phyloP scores from a whole-genome alignment of 2,113 vertebrate species.

The Cynocephalus volans region DNA sequence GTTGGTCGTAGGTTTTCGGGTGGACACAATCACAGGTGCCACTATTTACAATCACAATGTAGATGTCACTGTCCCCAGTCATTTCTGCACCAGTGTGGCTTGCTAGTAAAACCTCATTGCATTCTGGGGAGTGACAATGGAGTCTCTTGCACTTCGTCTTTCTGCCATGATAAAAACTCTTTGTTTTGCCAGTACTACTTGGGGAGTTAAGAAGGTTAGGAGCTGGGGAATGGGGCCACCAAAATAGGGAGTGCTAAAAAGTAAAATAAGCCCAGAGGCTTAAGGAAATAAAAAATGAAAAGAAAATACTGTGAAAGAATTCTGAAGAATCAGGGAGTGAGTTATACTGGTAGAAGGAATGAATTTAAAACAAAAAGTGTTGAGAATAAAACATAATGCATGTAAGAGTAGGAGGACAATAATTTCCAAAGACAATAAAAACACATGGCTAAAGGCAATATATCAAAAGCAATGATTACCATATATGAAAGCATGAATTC shows the following conservation, averaged over 20 bases:
- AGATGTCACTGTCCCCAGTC: neutral
- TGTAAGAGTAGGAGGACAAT: neutral
- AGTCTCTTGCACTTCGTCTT: neutral
- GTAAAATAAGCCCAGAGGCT: neutral
- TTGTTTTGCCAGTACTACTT: neutral
- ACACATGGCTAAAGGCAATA: neutral
- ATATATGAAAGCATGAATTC: neutral
- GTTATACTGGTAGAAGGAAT: neutral
- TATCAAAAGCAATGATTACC: neutral
- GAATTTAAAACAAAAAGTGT: neutral
- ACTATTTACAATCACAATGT: neutral
- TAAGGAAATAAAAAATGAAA: slow-evolving; percentile 24
- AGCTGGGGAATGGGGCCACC: neutral
- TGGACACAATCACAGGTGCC: neutral
- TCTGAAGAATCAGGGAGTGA: neutral
- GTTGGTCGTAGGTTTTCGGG: neutral
- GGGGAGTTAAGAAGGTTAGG: neutral
- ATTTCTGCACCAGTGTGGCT: neutral
- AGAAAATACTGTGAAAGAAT: slow-evolving; percentile 12
- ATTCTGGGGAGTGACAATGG: neutral
- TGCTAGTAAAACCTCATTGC: neutral
- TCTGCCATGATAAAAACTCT: neutral
- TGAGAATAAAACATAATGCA: neutral
- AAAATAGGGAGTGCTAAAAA: neutral
- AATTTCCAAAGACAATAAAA: slow-evolving; percentile 12